A percentile compares a stretch with the other conserved stretches of the same genome.
Evolutionary conservation across 2,888 invertebrate species (phyloP).

Genomic region (Drosophila setosimentum): DNA sequence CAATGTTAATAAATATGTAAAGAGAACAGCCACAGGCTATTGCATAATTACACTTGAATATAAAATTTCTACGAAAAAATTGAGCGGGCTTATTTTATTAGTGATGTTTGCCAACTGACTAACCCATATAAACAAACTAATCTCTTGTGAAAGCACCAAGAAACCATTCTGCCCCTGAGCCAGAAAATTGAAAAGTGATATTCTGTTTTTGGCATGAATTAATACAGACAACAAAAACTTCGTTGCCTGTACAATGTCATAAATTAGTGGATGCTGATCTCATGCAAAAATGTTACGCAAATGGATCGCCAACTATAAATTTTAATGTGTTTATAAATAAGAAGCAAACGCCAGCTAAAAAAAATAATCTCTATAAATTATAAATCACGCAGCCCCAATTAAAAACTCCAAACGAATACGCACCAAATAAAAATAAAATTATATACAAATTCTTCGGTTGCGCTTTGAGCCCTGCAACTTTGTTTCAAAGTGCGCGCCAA

Average conservation of each 20-base stretch:
- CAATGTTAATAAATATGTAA: slow-evolving; percentile 60
- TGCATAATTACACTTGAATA: slow-evolving; percentile 49
- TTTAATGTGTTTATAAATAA: slow-evolving; percentile 77
- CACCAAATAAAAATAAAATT: slow-evolving; percentile 2
- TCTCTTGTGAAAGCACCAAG: slow-evolving; percentile 31
- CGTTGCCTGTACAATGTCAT: slow-evolving; percentile 48
- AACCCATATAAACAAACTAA: slow-evolving; percentile 26
- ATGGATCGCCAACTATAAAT: slow-evolving; percentile 64
- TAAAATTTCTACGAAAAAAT: slow-evolving; percentile 39
- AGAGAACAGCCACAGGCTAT: slow-evolving; percentile 18
- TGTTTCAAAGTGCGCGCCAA: slow-evolving; percentile 57
- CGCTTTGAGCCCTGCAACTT: slow-evolving; percentile 29
- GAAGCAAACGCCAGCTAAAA: slow-evolving; percentile 41
- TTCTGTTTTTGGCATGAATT: slow-evolving; percentile 54
- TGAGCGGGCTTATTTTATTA: slow-evolving; percentile 26
- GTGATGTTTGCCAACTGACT: slow-evolving; percentile 36
- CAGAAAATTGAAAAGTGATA: slow-evolving; percentile 27
- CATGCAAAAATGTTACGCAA: slow-evolving; percentile 63
- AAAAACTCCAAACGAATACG: slow-evolving; percentile 28
- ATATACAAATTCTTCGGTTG: slow-evolving; percentile 13
- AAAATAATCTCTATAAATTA: slow-evolving; percentile 54
- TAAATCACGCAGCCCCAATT: slow-evolving; percentile 63
- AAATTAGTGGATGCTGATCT: slow-evolving; percentile 68
- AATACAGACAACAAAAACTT: slow-evolving; percentile 32
- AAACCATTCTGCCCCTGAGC: slow-evolving; percentile 42